Evolutionary conservation across 2,113 vertebrate species (phyloP), one percentile per base, ranked within the genome.

Genomic region (Clupea harengus): DNA sequence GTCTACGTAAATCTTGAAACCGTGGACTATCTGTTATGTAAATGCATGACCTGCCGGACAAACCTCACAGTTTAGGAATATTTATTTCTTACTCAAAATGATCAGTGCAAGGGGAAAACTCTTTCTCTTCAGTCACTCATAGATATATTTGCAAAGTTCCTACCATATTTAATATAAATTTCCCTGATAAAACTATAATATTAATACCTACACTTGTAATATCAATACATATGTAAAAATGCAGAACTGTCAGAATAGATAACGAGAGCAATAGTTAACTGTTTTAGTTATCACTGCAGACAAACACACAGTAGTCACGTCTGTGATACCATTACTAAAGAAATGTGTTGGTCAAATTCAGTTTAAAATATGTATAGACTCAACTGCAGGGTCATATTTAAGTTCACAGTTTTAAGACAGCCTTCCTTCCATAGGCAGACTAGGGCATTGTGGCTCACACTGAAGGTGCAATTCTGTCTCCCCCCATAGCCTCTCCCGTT

Each of bases 401-500:
- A 89, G 87, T 92, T 90, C 91, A 90, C 92, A 86, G 86, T 92
- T 94, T 92, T 92, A 93, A 89, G 92, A 87, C 92, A 92, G 93
- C 92, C 93, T 94, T 95, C 75, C 94, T 92, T 93, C 95, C 94
- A 91, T 93, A 92, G 67, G 49, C 93, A 94, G 93, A 92, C 93
- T 84, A 45, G 67, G 93, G 93, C 95, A 95, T 94, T 93, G 93
- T 95, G 93, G 94, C 91, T 95, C 95, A 95, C 94, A 93, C 92
- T 84, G 89, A 94, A 96, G 96, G 95, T 95, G 94, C 91, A 95
- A 94, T 94, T 94, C 75, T 84, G n/a, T 81, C 49, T 88, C 93
- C 92, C 89, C 94, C 92, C 90, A 90, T 90, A 92, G 94, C 92
- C 39, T 85, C 81, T 45, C 67, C 83, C 67, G 84, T 83, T 67